Evolutionary conservation across 1,140 invertebrate species (phyloP).

Genomic region (Ridgeia piscesae): DNA sequence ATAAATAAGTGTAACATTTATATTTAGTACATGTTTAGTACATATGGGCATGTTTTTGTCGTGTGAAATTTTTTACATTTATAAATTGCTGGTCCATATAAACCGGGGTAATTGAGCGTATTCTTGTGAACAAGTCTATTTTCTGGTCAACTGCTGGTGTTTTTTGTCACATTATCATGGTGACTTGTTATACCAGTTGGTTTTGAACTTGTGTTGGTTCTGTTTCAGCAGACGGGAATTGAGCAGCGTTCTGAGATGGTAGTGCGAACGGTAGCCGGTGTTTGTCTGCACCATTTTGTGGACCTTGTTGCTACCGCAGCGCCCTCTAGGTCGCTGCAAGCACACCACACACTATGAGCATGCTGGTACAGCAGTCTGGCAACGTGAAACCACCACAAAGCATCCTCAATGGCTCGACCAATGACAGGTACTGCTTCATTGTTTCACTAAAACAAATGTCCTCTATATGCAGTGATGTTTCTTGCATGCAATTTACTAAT

Average conservation of each 20-base stretch:
- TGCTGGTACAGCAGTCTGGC: conserved; percentile 6
- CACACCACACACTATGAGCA: background rate
- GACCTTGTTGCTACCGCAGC: background rate
- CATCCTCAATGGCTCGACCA: background rate
- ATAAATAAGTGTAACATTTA: background rate
- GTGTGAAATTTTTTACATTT: background rate
- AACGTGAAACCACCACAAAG: background rate
- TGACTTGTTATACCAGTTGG: background rate
- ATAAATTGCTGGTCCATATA: background rate
- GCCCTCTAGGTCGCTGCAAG: background rate
- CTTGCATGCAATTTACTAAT: background rate
- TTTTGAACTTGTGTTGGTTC: background rate
- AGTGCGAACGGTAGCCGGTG: background rate
- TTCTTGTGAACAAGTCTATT: too few relatives aligned
- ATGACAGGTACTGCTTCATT: conserved; percentile 1
- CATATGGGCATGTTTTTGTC: background rate
- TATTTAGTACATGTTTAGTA: background rate
- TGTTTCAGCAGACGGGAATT: background rate
- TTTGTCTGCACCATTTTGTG: background rate
- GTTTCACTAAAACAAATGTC: background rate
- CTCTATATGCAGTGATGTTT: background rate
- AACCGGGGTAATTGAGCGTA: background rate
- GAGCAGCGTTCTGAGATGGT: background rate
- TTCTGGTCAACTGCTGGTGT: too few relatives aligned
- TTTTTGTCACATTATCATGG: background rate